Evolutionary conservation across 2,888 invertebrate species (phyloP).

Genomic region (Pyrrhia umbra): DNA sequence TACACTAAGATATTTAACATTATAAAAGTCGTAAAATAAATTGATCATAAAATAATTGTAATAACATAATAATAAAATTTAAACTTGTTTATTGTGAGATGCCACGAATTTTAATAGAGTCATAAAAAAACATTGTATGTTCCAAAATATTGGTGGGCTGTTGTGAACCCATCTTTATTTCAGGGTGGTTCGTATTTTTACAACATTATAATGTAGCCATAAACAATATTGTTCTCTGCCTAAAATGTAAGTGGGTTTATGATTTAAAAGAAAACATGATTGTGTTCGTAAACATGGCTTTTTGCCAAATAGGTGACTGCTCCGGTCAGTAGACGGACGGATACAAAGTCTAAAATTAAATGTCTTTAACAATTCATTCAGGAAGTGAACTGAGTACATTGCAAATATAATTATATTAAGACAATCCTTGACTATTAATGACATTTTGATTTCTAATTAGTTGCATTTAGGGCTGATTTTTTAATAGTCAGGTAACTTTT

Average conservation of each 20-base stretch:
- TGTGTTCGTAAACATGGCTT: constrained; percentile 54
- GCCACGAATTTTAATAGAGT: constrained; percentile 9
- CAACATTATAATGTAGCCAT: constrained; percentile 28
- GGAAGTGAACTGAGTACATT: constrained; percentile 32
- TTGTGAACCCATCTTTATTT: constrained; percentile 8
- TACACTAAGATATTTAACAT: background rate
- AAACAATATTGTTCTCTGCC: constrained; percentile 46
- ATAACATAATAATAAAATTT: constrained; percentile 7
- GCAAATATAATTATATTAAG: constrained; percentile 4
- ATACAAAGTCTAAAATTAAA: constrained; percentile 39
- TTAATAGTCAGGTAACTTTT: too few relatives aligned
- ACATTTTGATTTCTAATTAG: too few relatives aligned
- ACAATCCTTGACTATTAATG: too few relatives aligned
- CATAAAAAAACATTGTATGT: constrained; percentile 3
- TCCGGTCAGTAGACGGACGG: constrained; percentile 31
- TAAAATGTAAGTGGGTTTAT: constrained; percentile 42
- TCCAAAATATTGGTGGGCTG: background rate
- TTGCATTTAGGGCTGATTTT: too few relatives aligned
- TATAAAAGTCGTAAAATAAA: constrained; percentile 13
- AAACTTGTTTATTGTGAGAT: constrained; percentile 12
- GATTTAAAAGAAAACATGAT: constrained; percentile 43
- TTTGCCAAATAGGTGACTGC: constrained; percentile 58
- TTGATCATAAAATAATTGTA: constrained; percentile 1
- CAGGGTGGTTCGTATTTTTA: constrained; percentile 23
- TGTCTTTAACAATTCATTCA: constrained; percentile 47